These are phyloP conservation scores for Mesembrinibis cayennensis DNA, from an alignment of 2,113 vertebrate genomes.

Conservation along the genomic window DNA sequence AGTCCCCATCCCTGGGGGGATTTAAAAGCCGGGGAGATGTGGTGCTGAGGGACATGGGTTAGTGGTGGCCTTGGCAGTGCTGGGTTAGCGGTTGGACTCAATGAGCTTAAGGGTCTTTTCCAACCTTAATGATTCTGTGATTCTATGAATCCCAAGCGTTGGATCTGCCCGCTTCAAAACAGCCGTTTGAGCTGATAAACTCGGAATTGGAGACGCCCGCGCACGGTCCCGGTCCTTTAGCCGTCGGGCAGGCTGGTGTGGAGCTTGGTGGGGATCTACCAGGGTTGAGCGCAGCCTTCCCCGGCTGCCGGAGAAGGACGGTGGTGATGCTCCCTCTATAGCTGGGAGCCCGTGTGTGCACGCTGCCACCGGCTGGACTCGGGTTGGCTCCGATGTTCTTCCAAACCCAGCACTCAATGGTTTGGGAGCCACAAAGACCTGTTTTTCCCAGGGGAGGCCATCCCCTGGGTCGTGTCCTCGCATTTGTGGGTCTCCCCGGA, in stretches of 20 bases:
- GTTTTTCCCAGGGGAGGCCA: background rate
- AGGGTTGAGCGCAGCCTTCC: fast-evolving
- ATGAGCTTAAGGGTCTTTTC: no score
- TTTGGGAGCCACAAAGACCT: no score
- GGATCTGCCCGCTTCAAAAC: background rate
- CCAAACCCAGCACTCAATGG: background rate
- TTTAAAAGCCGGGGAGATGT: no score
- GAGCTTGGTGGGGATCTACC: background rate
- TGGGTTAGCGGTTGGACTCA: no score
- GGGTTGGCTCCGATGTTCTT: background rate
- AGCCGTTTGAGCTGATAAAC: no score
- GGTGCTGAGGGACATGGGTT: no score
- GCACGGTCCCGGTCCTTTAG: fast-evolving
- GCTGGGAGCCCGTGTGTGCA: background rate
- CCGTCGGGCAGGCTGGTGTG: background rate
- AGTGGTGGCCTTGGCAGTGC: no score
- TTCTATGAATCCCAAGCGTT: background rate
- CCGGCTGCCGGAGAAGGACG: background rate
- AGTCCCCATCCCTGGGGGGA: no score
- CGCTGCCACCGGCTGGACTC: fast-evolving
- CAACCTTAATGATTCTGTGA: no score
- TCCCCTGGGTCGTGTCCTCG: fast-evolving
- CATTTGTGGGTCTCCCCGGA: fast-evolving
- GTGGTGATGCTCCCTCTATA: background rate
- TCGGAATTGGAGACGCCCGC: fast-evolving